A percentile compares a stretch with the other conserved stretches of the same genome.
Evolutionary conservation across 2,888 invertebrate genomes (phyloP).

Genomic region (Nemotelus pantherinus): DNA sequence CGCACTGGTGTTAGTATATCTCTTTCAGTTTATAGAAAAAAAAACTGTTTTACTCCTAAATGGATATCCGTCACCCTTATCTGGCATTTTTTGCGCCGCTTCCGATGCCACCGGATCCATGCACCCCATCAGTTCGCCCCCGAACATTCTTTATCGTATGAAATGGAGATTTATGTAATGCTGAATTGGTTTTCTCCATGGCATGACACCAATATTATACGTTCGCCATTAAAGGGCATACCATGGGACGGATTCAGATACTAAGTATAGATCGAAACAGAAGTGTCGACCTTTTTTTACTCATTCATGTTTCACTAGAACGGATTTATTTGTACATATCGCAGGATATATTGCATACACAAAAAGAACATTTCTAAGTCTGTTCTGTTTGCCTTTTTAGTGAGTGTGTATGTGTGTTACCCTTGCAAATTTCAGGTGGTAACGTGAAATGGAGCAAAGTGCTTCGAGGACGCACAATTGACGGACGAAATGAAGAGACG

Average conservation of each 20-base stretch:
- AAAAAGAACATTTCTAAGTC: not conserved
- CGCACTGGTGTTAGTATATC: slow-evolving; percentile 5
- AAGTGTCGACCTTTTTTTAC: slow-evolving; percentile 26
- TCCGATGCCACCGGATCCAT: not conserved
- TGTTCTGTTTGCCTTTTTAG: slow-evolving; percentile 1
- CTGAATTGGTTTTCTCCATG: slow-evolving; percentile 47
- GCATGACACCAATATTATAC: slow-evolving; percentile 36
- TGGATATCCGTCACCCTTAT: slow-evolving; percentile 50
- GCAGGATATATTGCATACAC: slow-evolving; percentile 19
- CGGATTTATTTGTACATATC: slow-evolving; percentile 42
- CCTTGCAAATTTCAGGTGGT: not conserved
- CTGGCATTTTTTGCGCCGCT: slow-evolving; percentile 24
- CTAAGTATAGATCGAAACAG: slow-evolving; percentile 25
- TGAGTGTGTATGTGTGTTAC: not conserved
- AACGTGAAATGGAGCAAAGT: not conserved
- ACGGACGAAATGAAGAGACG: too few species aligned
- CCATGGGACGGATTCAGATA: slow-evolving; percentile 44
- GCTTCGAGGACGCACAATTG: not conserved
- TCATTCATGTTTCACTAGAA: slow-evolving; percentile 16
- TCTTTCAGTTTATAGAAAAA: slow-evolving; percentile 26
- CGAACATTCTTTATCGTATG: slow-evolving; percentile 43
- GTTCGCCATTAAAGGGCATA: slow-evolving; percentile 39
- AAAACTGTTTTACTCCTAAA: slow-evolving; percentile 44
- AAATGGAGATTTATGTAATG: slow-evolving; percentile 51
- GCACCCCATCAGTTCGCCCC: not conserved